Percentiles rank a stretch among this genome's conserved stretches.
phyloP scores from a whole-genome alignment of 2,888 invertebrate species.

The Callyntrura guangdongensis region DNA sequence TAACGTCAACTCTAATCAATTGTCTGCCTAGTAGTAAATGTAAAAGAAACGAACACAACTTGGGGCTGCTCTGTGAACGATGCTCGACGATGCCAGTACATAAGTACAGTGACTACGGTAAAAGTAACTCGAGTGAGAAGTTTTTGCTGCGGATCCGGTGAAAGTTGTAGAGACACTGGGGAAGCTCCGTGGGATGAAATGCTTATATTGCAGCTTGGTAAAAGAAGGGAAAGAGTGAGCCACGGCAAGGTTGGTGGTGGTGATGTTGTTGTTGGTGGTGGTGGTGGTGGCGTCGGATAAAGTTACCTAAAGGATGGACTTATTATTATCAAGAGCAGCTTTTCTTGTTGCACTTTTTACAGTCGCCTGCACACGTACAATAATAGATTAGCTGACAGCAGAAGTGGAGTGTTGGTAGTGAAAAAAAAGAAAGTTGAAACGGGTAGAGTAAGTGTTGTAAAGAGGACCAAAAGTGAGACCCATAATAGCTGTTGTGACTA shows the following conservation, averaged over 20 bases:
- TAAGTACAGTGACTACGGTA: neutral
- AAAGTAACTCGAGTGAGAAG: neutral
- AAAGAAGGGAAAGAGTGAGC: neutral
- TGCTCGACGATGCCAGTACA: neutral
- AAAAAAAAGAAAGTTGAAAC: too few relatives aligned
- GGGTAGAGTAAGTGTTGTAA: too few relatives aligned
- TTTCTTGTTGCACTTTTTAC: neutral
- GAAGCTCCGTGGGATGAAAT: neutral
- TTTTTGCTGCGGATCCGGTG: neutral
- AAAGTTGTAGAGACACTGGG: conserved; percentile 4
- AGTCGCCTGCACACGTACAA: neutral
- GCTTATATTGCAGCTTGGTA: neutral
- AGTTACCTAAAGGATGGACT: neutral
- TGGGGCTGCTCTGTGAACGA: neutral
- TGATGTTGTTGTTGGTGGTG: neutral
- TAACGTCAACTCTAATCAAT: neutral
- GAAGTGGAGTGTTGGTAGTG: neutral
- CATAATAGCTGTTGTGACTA: neutral
- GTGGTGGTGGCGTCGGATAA: neutral
- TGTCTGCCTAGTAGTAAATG: neutral
- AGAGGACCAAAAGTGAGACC: too few relatives aligned
- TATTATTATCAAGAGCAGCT: neutral
- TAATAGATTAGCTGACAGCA: conserved; percentile 5
- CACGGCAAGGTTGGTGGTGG: neutral
- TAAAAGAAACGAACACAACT: neutral